Evolutionary conservation across 2,797 vertebrate species (phyloP), one percentile per base, ranked within the genome.

Genomic region (Helostoma temminkii): DNA sequence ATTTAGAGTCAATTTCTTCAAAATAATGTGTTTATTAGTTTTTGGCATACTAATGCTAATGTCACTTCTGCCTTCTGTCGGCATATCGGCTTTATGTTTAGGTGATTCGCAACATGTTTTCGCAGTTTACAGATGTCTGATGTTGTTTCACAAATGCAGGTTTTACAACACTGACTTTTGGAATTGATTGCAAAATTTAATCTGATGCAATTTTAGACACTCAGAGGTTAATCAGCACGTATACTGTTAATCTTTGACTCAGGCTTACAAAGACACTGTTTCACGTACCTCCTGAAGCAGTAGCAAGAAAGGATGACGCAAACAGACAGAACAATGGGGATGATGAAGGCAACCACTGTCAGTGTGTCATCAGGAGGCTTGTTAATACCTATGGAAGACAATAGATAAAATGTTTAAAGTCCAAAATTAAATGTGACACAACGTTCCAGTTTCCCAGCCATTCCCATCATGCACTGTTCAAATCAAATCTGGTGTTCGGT

Each of bases 211-310:
- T 37, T 37, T n/a, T 37, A 11, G 36, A 37, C 3, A 12, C 32
- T 11, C 3, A 12, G 11, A 34, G 32, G 12, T 34, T 34, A 34
- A 1, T 3, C 12, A 12, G 32, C 32, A 32, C 10, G 11, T 12
- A 1, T 34, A 11, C 3, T 34, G 32, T 12, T 10, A 21, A 5
- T 28, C 11, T 28, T 16, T 7, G 5, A 12, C 6, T 39, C 4
- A 0, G 3, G 5, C 3, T 24, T 7, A 3, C n/a, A 7, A 4
- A 43, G 3, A 9, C 18, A 6, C 9, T 26, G n/a, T 52, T 22
- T 48, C 15, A 75, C 79, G 0, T 77, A 91, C 91, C 73, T 91
- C 50, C 71, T 84, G 65, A 88, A 68, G 72, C 88, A 91, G 78
- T 80, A 88, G 76, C 84, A 85, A 30, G 82, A 80, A 79, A 92